Conservation (phyloP, 2,113 vertebrate genomes). For the Gallinago undulata region DNA sequence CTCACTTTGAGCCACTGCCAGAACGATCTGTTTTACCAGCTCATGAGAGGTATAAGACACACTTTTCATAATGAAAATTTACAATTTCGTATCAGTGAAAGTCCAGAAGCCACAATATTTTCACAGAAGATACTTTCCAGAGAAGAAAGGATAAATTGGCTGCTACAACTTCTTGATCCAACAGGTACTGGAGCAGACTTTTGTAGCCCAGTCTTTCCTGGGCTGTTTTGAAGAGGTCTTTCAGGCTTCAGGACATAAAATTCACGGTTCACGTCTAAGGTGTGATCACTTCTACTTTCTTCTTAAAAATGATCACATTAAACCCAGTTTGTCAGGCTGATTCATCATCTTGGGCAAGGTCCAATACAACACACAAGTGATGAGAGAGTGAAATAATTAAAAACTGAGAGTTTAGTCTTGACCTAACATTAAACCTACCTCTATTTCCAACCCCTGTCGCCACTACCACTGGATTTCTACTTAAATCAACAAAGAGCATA, state of each 20-base stretch:
- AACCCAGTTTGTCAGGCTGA: not conserved
- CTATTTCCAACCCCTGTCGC: not conserved
- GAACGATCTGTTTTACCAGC: not conserved
- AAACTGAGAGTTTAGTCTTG: not conserved
- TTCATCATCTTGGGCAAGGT: not conserved
- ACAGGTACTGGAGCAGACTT: not conserved
- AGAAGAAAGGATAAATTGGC: not conserved
- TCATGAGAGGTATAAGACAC: not conserved
- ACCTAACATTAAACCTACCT: not conserved
- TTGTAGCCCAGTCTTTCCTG: not conserved
- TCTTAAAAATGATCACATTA: not conserved
- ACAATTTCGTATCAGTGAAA: not conserved
- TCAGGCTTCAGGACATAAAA: not conserved
- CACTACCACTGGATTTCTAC: not conserved
- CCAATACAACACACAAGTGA: not conserved
- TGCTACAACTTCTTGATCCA: not conserved
- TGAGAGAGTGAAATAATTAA: not conserved
- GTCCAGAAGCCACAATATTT: not conserved
- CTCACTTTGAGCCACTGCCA: not conserved
- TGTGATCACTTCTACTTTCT: not conserved
- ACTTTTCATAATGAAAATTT: not conserved
- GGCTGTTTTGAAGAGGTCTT: not conserved
- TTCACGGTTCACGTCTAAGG: not conserved
- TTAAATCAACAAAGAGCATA: not conserved
- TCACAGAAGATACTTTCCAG: not conserved